Conservation (phyloP, 2,113 vertebrate species). For the Leptobrachium ailaonicum region DNA sequence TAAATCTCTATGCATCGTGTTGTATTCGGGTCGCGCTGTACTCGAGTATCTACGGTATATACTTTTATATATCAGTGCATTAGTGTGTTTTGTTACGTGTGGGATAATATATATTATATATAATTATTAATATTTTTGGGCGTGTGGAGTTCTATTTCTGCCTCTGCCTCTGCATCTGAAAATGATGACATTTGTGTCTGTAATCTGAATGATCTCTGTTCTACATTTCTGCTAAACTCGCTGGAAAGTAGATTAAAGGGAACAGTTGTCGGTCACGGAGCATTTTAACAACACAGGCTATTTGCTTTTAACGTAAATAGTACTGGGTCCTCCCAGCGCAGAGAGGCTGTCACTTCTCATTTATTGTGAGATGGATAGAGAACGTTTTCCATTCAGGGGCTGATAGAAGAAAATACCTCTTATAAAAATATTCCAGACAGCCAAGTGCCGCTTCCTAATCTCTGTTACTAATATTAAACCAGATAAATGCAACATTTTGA, state of each 20-base stretch:
- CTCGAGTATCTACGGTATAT: no score
- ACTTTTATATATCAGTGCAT: no score
- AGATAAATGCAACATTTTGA: no score
- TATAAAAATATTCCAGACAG: background rate
- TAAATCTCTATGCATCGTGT: no score
- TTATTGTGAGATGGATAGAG: slow-evolving; percentile 4
- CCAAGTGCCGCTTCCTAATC: no score
- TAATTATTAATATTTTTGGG: no score
- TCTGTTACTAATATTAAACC: no score
- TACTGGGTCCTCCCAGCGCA: background rate
- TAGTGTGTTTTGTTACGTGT: no score
- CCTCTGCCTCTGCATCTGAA: background rate
- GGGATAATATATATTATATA: no score
- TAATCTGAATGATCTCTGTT: background rate
- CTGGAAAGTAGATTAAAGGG: background rate
- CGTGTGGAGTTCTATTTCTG: no score
- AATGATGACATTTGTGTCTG: background rate
- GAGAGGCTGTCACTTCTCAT: slow-evolving; percentile 12
- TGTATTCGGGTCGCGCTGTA: no score
- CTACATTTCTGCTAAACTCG: background rate
- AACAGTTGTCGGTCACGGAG: background rate
- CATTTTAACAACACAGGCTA: background rate
- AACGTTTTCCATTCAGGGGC: background rate
- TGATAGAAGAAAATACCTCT: slow-evolving; percentile 10
- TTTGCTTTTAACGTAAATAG: background rate